Evolutionary conservation across 2,888 invertebrate genomes (phyloP).

Genomic region (Anodontia alba): DNA sequence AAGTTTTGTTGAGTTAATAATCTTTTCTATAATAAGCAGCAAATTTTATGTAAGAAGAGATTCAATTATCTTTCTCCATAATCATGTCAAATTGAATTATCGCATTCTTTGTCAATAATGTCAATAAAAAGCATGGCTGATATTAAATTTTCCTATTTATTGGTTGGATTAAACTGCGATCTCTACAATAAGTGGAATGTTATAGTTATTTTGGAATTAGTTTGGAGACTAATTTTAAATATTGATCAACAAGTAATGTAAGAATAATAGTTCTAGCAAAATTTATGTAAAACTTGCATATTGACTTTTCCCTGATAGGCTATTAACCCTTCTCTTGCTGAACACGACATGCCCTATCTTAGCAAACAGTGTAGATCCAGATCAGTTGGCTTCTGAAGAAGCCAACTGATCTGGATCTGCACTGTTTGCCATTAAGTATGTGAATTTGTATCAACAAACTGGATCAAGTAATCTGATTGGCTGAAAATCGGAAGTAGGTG

Average conservation of each 20-base stretch:
- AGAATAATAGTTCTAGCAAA: no score
- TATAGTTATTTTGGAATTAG: neutral
- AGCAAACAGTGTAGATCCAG: no score
- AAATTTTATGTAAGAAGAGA: constrained; percentile 12
- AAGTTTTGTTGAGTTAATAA: constrained; percentile 6
- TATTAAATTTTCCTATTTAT: neutral
- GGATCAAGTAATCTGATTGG: no score
- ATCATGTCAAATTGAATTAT: constrained; percentile 16
- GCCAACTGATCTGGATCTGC: no score
- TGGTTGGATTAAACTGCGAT: neutral
- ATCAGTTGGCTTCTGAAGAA: no score
- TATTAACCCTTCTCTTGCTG: no score
- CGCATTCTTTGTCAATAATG: constrained; percentile 13
- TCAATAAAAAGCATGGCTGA: constrained; percentile 10
- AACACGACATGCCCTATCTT: no score
- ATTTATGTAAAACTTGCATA: no score
- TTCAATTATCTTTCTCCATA: constrained; percentile 14
- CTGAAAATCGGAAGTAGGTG: no score
- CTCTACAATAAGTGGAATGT: neutral
- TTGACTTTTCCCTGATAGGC: no score
- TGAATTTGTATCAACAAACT: no score
- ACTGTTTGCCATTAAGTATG: no score
- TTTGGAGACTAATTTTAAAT: neutral
- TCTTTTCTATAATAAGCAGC: neutral
- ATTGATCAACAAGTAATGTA: neutral